Evolutionary conservation across 2,888 invertebrate genomes (phyloP), one percentile per base, ranked within the genome.

Genomic region (Octonoba sinensis): DNA sequence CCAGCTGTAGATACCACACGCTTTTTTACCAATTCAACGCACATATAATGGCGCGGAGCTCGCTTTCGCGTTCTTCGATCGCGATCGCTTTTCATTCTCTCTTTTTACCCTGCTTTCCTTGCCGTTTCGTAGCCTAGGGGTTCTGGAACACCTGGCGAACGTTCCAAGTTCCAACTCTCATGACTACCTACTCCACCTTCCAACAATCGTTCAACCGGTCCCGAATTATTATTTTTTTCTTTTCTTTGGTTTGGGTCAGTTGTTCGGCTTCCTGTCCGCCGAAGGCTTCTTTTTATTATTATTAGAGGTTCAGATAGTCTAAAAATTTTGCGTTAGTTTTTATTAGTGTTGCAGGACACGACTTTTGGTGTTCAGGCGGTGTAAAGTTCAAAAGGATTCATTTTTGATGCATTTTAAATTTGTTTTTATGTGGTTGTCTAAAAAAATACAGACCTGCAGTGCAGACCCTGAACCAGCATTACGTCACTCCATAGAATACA

Each of bases 111-210:
- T 66, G 49, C 56, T 73, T 64, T 44, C 16, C 54, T 77, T 77
- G 62, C 44, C 22, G 22, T 60, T 67, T 36, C 46, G 15, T 22
- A 27, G 56, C 77, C 72, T 44, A 62, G 57, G 78, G 79, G 20
- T 65, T 24, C 36, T n/a, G 67, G 72, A 72, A 51, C 79, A 79
- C 79, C 79, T 79, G 79, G 79, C 79, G 54, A 49, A 54, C 16
- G 22, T 24, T 65, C 64, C 46, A 51, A n/a, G 22, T 59, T 47
- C 51, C 4, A 16, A 27, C 60, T 24, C 60, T 2, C 3, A 27
- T 27, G 36, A 36, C 8, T 15, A 16, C 24, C 62, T n/a, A 59
- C 60, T 57, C 71, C 71, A 36, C 18, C 57, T 22, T 20, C 15
- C 27, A 46, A 60, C 54, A 46, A 59, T 67, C 57, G 65, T 27